Base-by-base conservation (phyloP, 2,888 invertebrate species). In the Noctuana brunneofusca region DNA sequence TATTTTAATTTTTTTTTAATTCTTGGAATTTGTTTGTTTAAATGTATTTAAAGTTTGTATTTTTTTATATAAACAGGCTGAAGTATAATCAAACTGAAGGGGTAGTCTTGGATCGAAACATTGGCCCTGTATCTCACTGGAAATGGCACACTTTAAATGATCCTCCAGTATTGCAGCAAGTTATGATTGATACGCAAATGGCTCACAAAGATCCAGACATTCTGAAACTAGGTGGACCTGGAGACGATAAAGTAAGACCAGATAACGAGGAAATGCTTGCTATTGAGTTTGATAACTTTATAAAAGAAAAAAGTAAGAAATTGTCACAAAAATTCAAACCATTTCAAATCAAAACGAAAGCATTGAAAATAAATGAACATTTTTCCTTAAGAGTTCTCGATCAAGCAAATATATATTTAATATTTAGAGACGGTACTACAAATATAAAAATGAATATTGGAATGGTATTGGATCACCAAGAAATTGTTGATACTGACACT, bases 391-490 rank as follows among this genome's bases (percentile, higher is more conserved):
- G 78, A 72, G 80, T 91, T 1, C 68, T 90, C 38, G 89, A 91
- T 65, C 91, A 91, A 71, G 84, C 88, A 1, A 83, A 80, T 8
- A 73, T 90, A 24, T 87, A 89, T 70, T 72, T 91, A 3, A 79
- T 84, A 49, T 91, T 77, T 68, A 79, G 87, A 68, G 89, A 90
- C 64, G 88, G 89, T 1, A 72, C 80, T 12, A 83, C 83, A 5
- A 87, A 84, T 68, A 66, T 90, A 32, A 89, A 89, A 72, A 65
- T 89, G 24, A 90, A 91, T 65, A 78, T 78, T 73, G 93, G 86
- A 72, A 93, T 86, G 93, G 81, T 78, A 74, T 81, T 87, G 79
- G 92, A 85, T 80, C 92, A 84, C 76, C 89, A 83, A 81, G 93
- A 81, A 81, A 92, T 80, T 73, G 89, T 79, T 68, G 92, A 84